Evolutionary conservation across 2,888 invertebrate genomes (phyloP), one percentile per base, ranked within the genome.

Genomic region (Euclidia mi): DNA sequence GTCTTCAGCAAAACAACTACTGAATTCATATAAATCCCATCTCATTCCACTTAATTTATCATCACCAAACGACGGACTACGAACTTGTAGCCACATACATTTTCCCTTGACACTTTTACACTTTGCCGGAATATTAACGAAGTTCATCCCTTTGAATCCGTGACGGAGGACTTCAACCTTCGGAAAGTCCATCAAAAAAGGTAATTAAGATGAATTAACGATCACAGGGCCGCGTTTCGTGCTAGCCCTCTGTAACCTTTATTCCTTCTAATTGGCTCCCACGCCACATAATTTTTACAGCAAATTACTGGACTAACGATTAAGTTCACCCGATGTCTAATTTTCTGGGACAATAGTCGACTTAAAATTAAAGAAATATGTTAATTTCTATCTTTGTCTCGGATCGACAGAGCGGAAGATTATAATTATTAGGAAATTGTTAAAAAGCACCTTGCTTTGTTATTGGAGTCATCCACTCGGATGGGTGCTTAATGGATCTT

Each of bases 301-400:
- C 80, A 91, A 91, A 91, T 91, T 89, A 84, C 82, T 78, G 78
- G 81, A 66, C 82, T 80, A 84, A 82, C 85, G 84, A 88, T 88
- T 89, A 88, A 82, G 76, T 84, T 84, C 84, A 85, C 82, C 81
- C 86, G 77, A 87, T 87, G 85, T 88, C 88, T 86, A 91, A 94
- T 91, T 91, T 89, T 87, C 85, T 85, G 87, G 87, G 90, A 93
- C 92, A 93, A 91, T 91, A 88, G 91, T 84, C 85, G 80, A 83
- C 82, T 86, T 83, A 77, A 85, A 88, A 89, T 93, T 90, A 88
- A 89, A 90, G 87, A 91, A 91, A 92, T 92, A 93, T 94, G 93
- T 87, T 89, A 94, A 94, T 93, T 89, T 72, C 73, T 68, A 83
- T 86, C 90, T 92, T 92, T 94, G 93, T 93, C 83, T 81, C 82